Base-by-base conservation (phyloP, 2,888 invertebrate genomes). In the Epinotia ramella region DNA sequence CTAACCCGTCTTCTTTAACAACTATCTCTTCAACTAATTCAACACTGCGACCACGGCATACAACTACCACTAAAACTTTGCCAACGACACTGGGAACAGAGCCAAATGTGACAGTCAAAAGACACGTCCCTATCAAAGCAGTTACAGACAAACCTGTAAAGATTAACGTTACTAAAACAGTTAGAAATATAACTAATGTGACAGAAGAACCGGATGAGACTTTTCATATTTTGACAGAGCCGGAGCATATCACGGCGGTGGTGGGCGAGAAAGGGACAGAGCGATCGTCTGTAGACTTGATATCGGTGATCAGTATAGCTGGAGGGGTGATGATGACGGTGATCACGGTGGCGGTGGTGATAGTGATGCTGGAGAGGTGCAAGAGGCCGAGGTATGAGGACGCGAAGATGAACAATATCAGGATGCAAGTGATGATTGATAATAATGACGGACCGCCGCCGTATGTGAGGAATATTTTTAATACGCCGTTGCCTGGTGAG, bases 151-250 rank as follows among this genome's bases (percentile, higher is more conserved):
- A 79, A 57, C 40, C 40, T 53, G n/a, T 53, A 20, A 59, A 65
- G 73, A 77, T 78, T 84, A 85, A 81, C 44, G 64, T 80, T 78
- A 84, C 81, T 84, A 85, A 86, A 80, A 91, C 64, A 59, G 28
- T 57, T 60, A 73, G 49, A 60, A 60, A 66, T 66, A 67, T 11
- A 57, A 70, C 33, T 65, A 70, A 65, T 40, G 60, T 60, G 60
- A 71, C 91, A 72, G 88, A 88, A 76, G 87, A 85, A 73, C 88
- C 91, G 77, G 83, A 90, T 89, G 91, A 91, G 83, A 94, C 89
- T 79, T 94, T 93, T 91, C 91, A 94, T 92, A 93, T 95, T 91
- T 94, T 94, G 88, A 94, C 95, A 92, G 95, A 95, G 80, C 95
- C 95, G 78, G 95, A 95, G 86, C 95, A 94, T 84, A 95, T 94